These are phyloP conservation scores for Thera obeliscata DNA, from an alignment of 2,888 invertebrate genomes.

Conservation along the genomic window DNA sequence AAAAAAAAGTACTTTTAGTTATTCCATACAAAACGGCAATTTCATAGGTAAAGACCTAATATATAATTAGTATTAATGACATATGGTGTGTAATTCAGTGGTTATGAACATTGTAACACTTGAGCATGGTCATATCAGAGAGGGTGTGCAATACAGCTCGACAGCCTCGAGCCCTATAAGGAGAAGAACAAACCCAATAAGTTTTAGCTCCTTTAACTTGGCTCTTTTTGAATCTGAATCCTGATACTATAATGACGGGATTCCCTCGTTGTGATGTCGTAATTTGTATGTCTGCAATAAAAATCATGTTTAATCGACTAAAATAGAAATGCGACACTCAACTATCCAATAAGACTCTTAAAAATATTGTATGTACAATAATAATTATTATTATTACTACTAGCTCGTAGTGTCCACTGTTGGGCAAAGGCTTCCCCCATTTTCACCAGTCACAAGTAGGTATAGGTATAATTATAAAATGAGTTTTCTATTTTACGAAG, in stretches of 20 bases:
- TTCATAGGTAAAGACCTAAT: too few species aligned
- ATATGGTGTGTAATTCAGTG: slow-evolving; percentile 5
- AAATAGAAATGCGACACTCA: not conserved
- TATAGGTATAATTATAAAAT: too few species aligned
- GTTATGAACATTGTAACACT: slow-evolving; percentile 23
- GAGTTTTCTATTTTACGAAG: too few species aligned
- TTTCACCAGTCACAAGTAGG: too few species aligned
- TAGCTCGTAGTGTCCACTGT: too few species aligned
- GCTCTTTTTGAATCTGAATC: slow-evolving; percentile 19
- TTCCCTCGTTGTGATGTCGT: slow-evolving; percentile 2
- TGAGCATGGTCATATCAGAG: slow-evolving; percentile 17
- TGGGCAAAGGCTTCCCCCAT: too few species aligned
- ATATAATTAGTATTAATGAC: too few species aligned
- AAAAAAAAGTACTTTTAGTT: too few species aligned
- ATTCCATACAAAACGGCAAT: too few species aligned
- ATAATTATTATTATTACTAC: too few species aligned
- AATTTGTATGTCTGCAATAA: slow-evolving; percentile 12
- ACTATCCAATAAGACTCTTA: too few species aligned
- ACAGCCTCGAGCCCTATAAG: slow-evolving; percentile 7
- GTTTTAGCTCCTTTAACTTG: slow-evolving; percentile 3
- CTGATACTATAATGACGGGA: not conserved
- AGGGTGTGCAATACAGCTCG: slow-evolving; percentile 21
- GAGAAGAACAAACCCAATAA: slow-evolving; percentile 26
- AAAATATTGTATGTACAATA: too few species aligned
- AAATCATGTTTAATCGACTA: not conserved